Evolutionary conservation across 2,113 vertebrate genomes (phyloP), one percentile per base, ranked within the genome.

Genomic region (Cyprinodon tularosa): DNA sequence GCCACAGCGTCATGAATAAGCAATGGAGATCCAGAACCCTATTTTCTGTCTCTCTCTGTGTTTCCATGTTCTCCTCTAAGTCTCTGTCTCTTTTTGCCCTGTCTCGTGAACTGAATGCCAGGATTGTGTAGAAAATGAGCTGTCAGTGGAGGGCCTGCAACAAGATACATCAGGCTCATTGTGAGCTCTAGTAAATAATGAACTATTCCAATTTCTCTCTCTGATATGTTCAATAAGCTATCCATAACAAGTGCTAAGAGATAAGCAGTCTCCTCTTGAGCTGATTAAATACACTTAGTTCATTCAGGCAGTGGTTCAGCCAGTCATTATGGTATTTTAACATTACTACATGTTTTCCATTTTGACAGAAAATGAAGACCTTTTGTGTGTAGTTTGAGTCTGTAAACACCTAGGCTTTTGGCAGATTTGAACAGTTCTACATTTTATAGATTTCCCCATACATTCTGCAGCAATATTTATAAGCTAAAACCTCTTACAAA

Each of bases 121-220:
- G 90, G 89, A 94, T 92, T 93, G 93, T 93, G 85, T 91, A 57
- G 90, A 94, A 94, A 93, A 94, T 93, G 92, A 94, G 92, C 92
- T 93, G 91, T 93, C 92, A 92, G 88, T 81, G 80, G 84, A 93
- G 84, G 90, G 79, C 91, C 88, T 83, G 80, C 90, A 84, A 92
- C 84, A 81, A 94, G 90, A 93, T 89, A 89, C 90, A 94, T 94
- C 94, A 92, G 90, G 82, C 88, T 91, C 89, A 92, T 91, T 93
- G 89, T 89, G 77, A 89, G 91, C 78, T 84, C 85, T 72, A 81
- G 89, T 88, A 93, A 93, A 94, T 94, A 95, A 93, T 92, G 90
- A 94, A 91, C 90, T 85, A 86, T 90, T 92, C 87, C 87, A 84
- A 86, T 91, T 89, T 88, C 83, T 90, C 84, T 72, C 83, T 87